Evolutionary conservation across 2,797 vertebrate genomes (phyloP).

Genomic region (Gila robusta): DNA sequence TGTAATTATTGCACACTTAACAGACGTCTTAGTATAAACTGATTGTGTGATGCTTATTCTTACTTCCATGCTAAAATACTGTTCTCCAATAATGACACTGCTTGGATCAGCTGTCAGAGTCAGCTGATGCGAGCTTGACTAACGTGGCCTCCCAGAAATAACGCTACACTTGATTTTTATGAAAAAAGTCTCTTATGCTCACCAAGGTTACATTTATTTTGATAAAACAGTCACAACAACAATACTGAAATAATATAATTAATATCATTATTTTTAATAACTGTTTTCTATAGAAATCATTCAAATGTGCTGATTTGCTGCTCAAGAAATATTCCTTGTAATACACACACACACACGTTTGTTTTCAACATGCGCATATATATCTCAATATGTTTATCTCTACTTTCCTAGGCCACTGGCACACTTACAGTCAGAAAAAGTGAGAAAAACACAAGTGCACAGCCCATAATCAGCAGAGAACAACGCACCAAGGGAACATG

Average conservation of each 20-base stretch:
- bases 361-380: neutral
- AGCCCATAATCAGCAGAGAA: neutral
- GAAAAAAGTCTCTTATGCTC: too few species aligned
- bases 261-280: too few species aligned
- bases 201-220: too few species aligned
- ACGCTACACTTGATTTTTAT: too few species aligned
- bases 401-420: neutral
- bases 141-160: too few species aligned
- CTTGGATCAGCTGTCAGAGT: too few species aligned
- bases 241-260: too few species aligned
- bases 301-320: neutral
- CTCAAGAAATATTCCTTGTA: neutral
- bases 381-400: neutral
- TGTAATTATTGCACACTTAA: neutral
- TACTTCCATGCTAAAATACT: neutral
- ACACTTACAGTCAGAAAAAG: neutral
- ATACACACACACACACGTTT: neutral
- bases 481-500: neutral
- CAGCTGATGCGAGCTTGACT: too few species aligned
- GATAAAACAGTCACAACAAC: too few species aligned
- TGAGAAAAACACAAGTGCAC: constrained; percentile 7
- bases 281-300: neutral
- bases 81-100: neutral
- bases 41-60: neutral
- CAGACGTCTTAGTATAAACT: neutral